These are phyloP conservation scores for Elymnias hypermnestra DNA, from an alignment of 1,140 invertebrate species.

Conservation along the genomic window DNA sequence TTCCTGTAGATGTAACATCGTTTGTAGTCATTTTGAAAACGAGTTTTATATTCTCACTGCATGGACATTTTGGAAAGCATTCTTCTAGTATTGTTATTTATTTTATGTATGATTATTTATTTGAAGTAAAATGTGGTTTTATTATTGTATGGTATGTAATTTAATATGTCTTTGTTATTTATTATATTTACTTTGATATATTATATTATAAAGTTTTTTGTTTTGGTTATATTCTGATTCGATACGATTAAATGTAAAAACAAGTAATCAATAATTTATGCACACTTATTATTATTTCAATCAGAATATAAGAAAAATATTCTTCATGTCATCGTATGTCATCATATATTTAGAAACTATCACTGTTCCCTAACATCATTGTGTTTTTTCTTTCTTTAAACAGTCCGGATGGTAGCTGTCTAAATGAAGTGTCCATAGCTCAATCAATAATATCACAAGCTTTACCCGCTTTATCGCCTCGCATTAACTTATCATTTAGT, in stretches of 20 bases:
- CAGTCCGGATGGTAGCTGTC: constrained; percentile 71
- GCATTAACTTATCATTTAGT: constrained; percentile 62
- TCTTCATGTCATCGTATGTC: constrained; percentile 9
- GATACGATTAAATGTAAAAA: not conserved
- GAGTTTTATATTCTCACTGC: constrained; percentile 32
- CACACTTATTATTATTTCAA: no score
- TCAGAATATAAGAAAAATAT: constrained; percentile 4
- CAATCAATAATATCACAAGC: constrained; percentile 75
- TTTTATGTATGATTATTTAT: constrained; percentile 26
- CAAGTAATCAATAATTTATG: not conserved
- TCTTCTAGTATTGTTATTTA: constrained; percentile 51
- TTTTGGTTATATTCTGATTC: constrained; percentile 8
- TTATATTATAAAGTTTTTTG: constrained; percentile 10
- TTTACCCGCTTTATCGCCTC: constrained; percentile 67
- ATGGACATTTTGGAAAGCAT: constrained; percentile 62
- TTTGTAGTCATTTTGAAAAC: constrained; percentile 25
- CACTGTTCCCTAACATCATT: constrained; percentile 40
- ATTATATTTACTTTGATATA: constrained; percentile 12
- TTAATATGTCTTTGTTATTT: constrained; percentile 9
- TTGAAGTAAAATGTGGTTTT: constrained; percentile 17
- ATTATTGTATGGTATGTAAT: constrained; percentile 25
- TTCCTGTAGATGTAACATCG: constrained; percentile 14
- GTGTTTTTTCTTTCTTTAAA: constrained; percentile 50
- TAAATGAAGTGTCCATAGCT: constrained; percentile 72
- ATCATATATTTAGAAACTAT: constrained; percentile 23